Conservation (phyloP, 2,797 vertebrate species). For the Enteromius paludinosus region DNA sequence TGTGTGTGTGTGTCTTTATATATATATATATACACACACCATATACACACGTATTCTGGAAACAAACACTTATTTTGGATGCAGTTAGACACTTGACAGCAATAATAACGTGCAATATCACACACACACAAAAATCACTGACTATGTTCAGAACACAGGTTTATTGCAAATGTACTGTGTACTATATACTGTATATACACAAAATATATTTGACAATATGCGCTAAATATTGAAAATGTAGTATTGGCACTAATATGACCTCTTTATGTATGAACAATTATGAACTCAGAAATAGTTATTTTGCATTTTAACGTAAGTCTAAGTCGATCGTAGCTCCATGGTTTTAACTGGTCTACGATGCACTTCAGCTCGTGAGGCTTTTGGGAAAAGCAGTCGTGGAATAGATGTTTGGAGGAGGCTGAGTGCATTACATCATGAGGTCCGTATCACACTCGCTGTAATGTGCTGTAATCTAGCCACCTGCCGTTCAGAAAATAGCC, state of each 20-base stretch:
- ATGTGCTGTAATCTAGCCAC: neutral
- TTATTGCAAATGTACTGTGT: neutral
- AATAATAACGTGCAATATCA: neutral
- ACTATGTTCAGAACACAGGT: neutral
- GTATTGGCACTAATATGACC: neutral
- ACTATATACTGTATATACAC: no score
- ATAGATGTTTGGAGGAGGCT: neutral
- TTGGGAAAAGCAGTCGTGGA: neutral
- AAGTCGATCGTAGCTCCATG: no score
- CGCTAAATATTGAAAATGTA: neutral
- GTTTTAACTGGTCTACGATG: no score
- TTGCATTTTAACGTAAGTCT: no score
- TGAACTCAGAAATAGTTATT: no score
- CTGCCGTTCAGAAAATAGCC: constrained; percentile 10
- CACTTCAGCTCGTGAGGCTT: no score
- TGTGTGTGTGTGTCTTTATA: no score
- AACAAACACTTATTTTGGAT: no score
- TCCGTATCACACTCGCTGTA: neutral
- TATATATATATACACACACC: no score
- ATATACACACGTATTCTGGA: no score
- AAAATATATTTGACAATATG: neutral
- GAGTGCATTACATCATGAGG: neutral
- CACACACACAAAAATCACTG: neutral
- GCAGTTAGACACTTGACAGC: no score
- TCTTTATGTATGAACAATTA: neutral